Conservation (phyloP, 2,888 invertebrate genomes). For the Stictocephala bisonia region DNA sequence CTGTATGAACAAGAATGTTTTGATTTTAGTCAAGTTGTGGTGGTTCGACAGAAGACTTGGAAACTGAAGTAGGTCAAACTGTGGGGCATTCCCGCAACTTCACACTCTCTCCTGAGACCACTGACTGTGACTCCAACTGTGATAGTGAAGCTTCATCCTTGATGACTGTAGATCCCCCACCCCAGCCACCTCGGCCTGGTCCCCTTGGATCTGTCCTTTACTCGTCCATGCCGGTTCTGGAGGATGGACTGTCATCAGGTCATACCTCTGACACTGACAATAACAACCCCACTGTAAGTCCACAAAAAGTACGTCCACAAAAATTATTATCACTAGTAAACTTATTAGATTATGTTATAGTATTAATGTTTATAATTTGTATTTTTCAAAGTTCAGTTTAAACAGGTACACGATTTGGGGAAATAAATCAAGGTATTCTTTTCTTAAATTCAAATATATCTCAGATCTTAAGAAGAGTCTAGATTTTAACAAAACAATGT, state of each 20-base stretch:
- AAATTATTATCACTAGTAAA: too few relatives aligned
- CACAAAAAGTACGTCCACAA: too few relatives aligned
- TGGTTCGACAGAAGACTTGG: conserved; percentile 51
- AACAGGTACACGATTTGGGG: too few relatives aligned
- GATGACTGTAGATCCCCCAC: conserved; percentile 63
- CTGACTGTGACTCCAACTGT: conserved; percentile 90
- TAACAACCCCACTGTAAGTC: conserved; percentile 79
- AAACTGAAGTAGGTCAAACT: conserved; percentile 71
- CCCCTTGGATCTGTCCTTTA: conserved; percentile 67
- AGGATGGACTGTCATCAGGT: conserved; percentile 94
- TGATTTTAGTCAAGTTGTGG: conserved; percentile 2
- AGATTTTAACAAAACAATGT: too few relatives aligned
- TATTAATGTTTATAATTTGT: background rate
- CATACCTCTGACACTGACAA: conserved; percentile 94
- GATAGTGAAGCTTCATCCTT: conserved; percentile 86
- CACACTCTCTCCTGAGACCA: conserved; percentile 91
- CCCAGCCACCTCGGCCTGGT: conserved; percentile 11
- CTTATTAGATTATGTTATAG: background rate
- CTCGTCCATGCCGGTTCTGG: conserved; percentile 89
- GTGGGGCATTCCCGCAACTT: conserved; percentile 84
- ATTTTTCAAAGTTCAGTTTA: too few relatives aligned
- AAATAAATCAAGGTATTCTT: too few relatives aligned
- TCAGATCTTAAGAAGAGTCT: too few relatives aligned
- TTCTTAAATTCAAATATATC: too few relatives aligned
- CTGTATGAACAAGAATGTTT: too few relatives aligned